Evolutionary conservation across 2,797 vertebrate genomes (phyloP).

Genomic region (Epinephelus awoara): DNA sequence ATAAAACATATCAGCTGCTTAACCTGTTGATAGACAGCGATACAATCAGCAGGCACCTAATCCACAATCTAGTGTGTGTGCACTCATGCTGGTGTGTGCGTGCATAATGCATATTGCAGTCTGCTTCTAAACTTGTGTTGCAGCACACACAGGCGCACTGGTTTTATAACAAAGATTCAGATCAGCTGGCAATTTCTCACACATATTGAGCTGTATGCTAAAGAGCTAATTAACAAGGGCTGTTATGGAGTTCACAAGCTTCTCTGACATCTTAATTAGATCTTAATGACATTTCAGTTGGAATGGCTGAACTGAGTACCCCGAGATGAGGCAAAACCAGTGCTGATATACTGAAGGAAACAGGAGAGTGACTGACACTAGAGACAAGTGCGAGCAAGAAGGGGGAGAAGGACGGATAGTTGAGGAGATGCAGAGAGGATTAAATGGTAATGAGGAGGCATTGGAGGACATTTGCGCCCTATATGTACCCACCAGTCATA

Average conservation of each 20-base stretch:
- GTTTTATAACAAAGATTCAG: conserved; percentile 62
- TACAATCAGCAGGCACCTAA: conserved; percentile 33
- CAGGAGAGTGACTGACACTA: conserved; percentile 14
- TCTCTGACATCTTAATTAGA: conserved; percentile 88
- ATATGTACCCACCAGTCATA: conserved; percentile 13
- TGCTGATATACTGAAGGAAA: conserved; percentile 41
- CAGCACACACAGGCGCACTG: neutral
- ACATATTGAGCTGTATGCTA: conserved; percentile 72
- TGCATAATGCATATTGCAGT: conserved; percentile 1
- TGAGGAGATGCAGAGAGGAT: conserved; percentile 35
- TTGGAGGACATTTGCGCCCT: conserved; percentile 14
- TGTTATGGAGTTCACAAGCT: conserved; percentile 81
- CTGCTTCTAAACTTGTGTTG: conserved; percentile 26
- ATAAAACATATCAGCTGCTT: conserved; percentile 38
- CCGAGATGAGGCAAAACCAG: conserved; percentile 56
- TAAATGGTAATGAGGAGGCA: conserved; percentile 37
- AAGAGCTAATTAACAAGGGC: conserved; percentile 83
- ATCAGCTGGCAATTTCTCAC: conserved; percentile 71
- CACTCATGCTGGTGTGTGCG: neutral
- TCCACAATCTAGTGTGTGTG: neutral
- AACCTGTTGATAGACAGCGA: conserved; percentile 53
- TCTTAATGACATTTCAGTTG: conserved; percentile 87
- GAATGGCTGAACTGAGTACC: conserved; percentile 69
- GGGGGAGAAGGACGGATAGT: conserved; percentile 6
- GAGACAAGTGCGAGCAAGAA: conserved; percentile 22